phyloP scores from a whole-genome alignment of 2,113 vertebrate genomes.

The Mobula birostris region DNA sequence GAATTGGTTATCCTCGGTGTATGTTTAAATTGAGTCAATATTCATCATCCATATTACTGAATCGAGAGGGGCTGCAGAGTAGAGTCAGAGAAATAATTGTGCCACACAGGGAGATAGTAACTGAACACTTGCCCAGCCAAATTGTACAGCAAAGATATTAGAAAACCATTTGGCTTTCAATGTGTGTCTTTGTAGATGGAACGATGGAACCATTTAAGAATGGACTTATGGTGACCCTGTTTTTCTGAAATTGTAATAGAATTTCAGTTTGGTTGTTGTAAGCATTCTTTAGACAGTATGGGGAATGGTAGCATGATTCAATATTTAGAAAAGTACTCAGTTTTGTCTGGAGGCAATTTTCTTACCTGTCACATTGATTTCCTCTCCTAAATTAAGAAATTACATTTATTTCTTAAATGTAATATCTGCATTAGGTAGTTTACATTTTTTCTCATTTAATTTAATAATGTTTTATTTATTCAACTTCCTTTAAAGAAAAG shows the following conservation, averaged over 20 bases:
- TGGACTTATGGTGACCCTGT: not conserved
- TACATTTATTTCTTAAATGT: not conserved
- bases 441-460: not conserved
- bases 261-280: not conserved
- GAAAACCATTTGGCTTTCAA: not conserved
- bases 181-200: not conserved
- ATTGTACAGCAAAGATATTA: too few relatives aligned
- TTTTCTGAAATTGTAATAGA: not conserved
- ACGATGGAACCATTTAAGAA: not conserved
- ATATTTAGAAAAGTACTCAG: not conserved
- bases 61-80: not conserved
- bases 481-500: not conserved
- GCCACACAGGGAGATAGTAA: not conserved
- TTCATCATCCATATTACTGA: not conserved
- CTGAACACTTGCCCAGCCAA: not conserved
- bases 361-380: not conserved
- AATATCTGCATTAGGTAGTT: not conserved
- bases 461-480: not conserved
- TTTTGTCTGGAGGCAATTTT: not conserved
- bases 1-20: not conserved
- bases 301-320: not conserved
- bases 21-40: not conserved
- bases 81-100: not conserved
- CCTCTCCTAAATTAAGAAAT: not conserved
- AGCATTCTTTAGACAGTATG: not conserved